Conservation (phyloP, 2,797 vertebrate species). For the Lagocephalus sceleratus region DNA sequence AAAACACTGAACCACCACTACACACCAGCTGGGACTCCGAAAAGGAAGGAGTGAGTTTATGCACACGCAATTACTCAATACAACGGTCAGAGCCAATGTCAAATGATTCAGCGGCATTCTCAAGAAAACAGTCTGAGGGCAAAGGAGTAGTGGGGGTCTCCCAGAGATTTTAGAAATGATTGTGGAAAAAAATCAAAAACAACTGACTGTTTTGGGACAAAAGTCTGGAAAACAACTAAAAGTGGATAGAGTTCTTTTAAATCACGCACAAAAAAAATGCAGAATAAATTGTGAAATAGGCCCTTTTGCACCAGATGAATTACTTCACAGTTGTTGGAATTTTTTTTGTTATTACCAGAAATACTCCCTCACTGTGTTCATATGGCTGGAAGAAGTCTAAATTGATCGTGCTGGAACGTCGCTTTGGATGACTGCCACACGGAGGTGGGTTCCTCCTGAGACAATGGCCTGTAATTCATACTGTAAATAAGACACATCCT, state of each 20-base stretch:
- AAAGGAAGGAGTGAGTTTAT: conserved; percentile 25
- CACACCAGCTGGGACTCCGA: conserved; percentile 50
- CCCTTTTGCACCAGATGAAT: no score
- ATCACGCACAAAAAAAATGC: background rate
- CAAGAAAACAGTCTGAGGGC: conserved; percentile 44
- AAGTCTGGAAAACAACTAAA: background rate
- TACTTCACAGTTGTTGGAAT: no score
- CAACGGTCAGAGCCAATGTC: conserved; percentile 27
- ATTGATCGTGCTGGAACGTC: no score
- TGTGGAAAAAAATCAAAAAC: background rate
- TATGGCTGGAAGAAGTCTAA: no score
- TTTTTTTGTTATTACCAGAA: no score
- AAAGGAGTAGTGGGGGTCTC: conserved; percentile 8
- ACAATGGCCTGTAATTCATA: no score
- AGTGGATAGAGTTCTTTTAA: background rate
- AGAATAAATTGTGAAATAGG: no score
- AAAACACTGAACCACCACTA: conserved; percentile 19
- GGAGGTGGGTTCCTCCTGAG: no score
- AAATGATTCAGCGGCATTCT: conserved; percentile 38
- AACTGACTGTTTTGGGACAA: background rate
- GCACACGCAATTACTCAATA: conserved; percentile 31
- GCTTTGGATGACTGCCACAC: no score
- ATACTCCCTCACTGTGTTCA: no score
- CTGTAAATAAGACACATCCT: no score
- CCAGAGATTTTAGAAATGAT: conserved; percentile 6